Evolutionary conservation across 2,113 vertebrate species (phyloP).

Genomic region (Lampris incognitus): DNA sequence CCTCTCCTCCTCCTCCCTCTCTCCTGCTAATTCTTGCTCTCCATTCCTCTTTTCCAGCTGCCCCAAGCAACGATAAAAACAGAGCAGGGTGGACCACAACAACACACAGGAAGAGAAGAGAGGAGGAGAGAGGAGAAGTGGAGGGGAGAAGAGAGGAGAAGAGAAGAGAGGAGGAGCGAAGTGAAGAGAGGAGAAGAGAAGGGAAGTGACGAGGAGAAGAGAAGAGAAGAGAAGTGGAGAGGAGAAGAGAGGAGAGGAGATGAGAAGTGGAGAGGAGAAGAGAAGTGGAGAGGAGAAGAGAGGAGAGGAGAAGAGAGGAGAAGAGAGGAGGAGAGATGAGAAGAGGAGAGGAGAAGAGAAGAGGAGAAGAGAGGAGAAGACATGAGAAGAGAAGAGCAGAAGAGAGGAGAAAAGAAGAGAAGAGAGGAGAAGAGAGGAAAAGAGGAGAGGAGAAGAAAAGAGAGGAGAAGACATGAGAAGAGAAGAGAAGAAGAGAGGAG

Average conservation of each 20-base stretch:
- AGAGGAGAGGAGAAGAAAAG: not conserved
- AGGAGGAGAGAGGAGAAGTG: constrained; percentile 9
- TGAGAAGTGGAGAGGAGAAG: not conserved
- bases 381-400: not conserved
- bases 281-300: not conserved
- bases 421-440: not conserved
- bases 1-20: constrained; percentile 24
- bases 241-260: not conserved
- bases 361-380: not conserved
- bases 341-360: not conserved
- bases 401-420: too few species aligned
- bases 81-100: constrained; percentile 27
- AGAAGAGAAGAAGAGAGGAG: too few species aligned
- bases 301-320: not conserved
- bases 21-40: too few species aligned
- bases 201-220: too few species aligned
- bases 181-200: too few species aligned
- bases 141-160: not conserved
- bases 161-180: too few species aligned
- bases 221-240: not conserved
- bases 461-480: not conserved
- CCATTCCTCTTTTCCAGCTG: constrained; percentile 41
- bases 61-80: constrained; percentile 38
- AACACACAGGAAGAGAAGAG: constrained; percentile 38
- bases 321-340: not conserved